A percentile compares a stretch with the other conserved stretches of the same genome.
phyloP scores from a whole-genome alignment of 2,113 vertebrate genomes.

The Lontra canadensis region DNA sequence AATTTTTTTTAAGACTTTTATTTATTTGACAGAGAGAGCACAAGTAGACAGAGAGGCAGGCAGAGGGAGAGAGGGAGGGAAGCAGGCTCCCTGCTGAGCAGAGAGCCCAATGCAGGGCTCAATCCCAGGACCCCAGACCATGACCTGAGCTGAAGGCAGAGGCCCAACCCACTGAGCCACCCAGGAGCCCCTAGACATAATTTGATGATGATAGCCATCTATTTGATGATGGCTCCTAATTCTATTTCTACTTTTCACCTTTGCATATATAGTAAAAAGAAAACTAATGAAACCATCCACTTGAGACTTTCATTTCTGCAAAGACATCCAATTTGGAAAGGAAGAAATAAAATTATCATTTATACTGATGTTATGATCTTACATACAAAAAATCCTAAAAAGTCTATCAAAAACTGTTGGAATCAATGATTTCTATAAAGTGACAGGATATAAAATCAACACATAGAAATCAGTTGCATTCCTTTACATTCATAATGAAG shows the following conservation, averaged over 20 bases:
- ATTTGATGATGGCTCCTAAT: neutral
- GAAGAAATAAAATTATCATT: neutral
- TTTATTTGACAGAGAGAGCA: too few relatives aligned
- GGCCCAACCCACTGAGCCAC: too few relatives aligned
- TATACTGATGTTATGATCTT: neutral
- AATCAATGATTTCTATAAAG: neutral
- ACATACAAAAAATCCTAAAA: neutral
- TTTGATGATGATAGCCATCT: neutral
- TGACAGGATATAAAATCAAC: neutral
- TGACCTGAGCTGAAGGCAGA: too few relatives aligned
- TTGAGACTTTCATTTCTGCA: neutral
- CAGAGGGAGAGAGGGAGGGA: too few relatives aligned
- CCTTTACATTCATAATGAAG: neutral
- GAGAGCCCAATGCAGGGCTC: too few relatives aligned
- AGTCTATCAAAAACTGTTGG: neutral
- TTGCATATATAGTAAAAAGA: neutral
- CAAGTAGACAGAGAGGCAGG: too few relatives aligned
- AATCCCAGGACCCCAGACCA: too few relatives aligned
- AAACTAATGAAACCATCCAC: neutral
- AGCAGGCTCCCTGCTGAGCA: too few relatives aligned
- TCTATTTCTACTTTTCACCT: neutral
- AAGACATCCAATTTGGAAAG: neutral
- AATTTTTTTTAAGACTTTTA: neutral
- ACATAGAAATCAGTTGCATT: neutral
- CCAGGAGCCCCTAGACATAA: neutral